Conservation (phyloP, 2,888 invertebrate species). For the Sceliomorpha sp. region DNA sequence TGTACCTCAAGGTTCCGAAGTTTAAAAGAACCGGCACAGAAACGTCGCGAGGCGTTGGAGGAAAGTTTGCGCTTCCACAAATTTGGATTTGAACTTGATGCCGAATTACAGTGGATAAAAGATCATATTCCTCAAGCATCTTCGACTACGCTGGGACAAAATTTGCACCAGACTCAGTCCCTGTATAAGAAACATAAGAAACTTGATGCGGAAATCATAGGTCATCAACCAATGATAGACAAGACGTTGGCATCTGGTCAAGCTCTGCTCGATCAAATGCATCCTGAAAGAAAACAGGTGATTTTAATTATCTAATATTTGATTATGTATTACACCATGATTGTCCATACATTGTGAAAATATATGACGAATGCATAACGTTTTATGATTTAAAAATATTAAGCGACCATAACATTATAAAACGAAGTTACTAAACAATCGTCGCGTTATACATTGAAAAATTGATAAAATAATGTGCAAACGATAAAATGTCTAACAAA, state of each 20-base stretch:
- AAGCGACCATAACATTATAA: no score
- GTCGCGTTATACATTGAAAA: no score
- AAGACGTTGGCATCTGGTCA: conserved; percentile 91
- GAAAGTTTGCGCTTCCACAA: conserved; percentile 93
- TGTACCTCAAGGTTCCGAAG: conserved; percentile 82
- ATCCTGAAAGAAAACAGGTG: conserved; percentile 90
- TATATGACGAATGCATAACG: no score
- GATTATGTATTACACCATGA: no score
- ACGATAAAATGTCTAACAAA: no score
- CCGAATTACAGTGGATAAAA: conserved; percentile 96
- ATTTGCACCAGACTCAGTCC: conserved; percentile 95
- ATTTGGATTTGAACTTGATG: conserved; percentile 95
- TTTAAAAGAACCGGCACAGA: conserved; percentile 87
- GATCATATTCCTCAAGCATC: conserved; percentile 92
- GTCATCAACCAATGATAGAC: conserved; percentile 92
- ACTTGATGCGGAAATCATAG: conserved; percentile 92
- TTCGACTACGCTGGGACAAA: conserved; percentile 88
- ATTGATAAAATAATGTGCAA: no score
- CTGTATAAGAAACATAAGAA: conserved; percentile 96
- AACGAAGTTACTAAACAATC: no score
- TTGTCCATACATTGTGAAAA: no score
- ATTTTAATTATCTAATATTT: no score
- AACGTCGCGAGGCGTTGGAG: conserved; percentile 89
- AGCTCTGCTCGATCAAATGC: conserved; percentile 86
- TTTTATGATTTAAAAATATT: no score